Percentiles rank a stretch among this genome's conserved stretches.
These are phyloP conservation scores for Diadumene lineata DNA, from an alignment of 92 coral and sea anemone species.

Conservation along the genomic window DNA sequence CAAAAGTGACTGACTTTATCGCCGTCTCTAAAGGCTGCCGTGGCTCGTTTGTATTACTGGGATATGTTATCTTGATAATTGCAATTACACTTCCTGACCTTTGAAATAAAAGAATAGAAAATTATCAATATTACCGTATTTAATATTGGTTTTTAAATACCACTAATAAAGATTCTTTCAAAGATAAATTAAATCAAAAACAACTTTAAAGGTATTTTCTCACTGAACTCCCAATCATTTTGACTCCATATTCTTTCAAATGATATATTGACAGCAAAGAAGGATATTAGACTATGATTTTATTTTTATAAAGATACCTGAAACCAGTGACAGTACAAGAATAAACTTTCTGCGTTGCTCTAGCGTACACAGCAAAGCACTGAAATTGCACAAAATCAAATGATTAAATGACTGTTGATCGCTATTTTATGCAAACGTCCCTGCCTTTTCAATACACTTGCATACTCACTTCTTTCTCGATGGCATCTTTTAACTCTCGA, in stretches of 20 bases:
- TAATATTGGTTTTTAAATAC: no score
- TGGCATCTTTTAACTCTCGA: neutral
- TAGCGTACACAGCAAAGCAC: neutral
- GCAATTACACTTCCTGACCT: slow-evolving; percentile 47
- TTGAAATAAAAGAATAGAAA: neutral
- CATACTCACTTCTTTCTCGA: neutral
- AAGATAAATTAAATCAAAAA: no score
- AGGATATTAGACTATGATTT: no score
- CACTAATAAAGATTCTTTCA: no score
- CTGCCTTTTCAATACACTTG: no score
- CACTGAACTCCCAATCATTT: no score
- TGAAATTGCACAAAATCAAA: neutral
- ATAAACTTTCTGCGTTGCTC: neutral
- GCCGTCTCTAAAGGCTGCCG: slow-evolving; percentile 21
- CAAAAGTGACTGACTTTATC: slow-evolving; percentile 23
- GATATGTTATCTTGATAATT: slow-evolving; percentile 9
- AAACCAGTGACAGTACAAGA: neutral
- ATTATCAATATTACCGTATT: no score
- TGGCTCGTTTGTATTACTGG: neutral
- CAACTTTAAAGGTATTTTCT: no score
- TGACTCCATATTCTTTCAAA: no score
- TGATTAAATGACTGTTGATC: neutral
- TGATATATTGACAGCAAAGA: neutral
- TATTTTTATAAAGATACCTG: neutral
- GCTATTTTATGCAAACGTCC: neutral